A percentile compares a stretch with the other conserved stretches of the same genome.
Evolutionary conservation across 2,113 vertebrate genomes (phyloP).

Genomic region (Ursus arctos): DNA sequence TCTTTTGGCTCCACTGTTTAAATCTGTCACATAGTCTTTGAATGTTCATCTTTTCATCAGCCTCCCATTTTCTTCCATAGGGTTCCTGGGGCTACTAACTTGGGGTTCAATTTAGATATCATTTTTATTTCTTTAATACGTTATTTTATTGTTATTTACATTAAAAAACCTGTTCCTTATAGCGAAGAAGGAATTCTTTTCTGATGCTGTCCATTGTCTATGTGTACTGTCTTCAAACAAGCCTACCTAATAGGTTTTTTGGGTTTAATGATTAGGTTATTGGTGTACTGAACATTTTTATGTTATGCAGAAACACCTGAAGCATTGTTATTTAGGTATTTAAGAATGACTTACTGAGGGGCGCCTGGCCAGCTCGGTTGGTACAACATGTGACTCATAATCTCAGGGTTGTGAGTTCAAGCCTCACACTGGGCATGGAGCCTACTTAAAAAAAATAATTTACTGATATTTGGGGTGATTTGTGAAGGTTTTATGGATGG

Average conservation of each 20-base stretch:
- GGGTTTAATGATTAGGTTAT: background rate
- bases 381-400: background rate
- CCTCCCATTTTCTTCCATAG: background rate
- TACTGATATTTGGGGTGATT: background rate
- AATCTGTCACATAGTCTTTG: background rate
- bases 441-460: background rate
- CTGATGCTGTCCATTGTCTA: background rate
- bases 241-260: background rate
- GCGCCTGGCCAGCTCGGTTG: background rate
- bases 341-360: slow-evolving; percentile 6
- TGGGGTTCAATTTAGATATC: background rate
- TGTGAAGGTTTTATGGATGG: background rate
- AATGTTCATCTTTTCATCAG: background rate
- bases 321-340: background rate
- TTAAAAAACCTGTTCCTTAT: background rate
- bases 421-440: background rate
- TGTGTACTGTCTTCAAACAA: background rate
- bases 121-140: background rate
- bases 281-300: background rate
- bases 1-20: background rate
- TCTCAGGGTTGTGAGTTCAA: background rate
- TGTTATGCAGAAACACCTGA: background rate
- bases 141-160: slow-evolving; percentile 35
- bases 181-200: background rate
- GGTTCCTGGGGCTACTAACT: background rate